A percentile compares a stretch with the other conserved stretches of the same genome.
phyloP scores from a whole-genome alignment of 2,888 invertebrate species.

The Melieria omissa region DNA sequence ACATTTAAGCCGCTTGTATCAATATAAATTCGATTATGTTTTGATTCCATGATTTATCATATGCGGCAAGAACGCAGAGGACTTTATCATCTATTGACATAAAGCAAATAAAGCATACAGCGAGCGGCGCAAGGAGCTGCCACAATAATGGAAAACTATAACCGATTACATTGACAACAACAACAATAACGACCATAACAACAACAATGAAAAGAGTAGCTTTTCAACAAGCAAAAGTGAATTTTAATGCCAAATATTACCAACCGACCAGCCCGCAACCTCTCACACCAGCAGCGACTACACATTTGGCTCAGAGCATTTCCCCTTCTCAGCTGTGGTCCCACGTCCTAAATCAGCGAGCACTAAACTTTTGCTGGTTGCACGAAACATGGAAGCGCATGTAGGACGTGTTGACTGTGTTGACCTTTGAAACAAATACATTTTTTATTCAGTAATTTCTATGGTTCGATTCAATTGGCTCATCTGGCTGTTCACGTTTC shows the following conservation, averaged over 20 bases:
- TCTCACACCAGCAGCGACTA: too few relatives aligned
- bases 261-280: too few relatives aligned
- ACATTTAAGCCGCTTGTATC: constrained; percentile 66
- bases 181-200: background rate
- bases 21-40: constrained; percentile 67
- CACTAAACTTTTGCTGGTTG: too few relatives aligned
- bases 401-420: too few relatives aligned
- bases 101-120: constrained; percentile 24
- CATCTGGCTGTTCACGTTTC: too few relatives aligned
- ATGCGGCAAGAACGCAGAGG: constrained; percentile 19
- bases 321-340: too few relatives aligned
- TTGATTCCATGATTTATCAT: constrained; percentile 58
- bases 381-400: too few relatives aligned
- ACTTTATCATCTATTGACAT: constrained; percentile 49
- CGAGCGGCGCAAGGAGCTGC: background rate
- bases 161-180: constrained; percentile 1
- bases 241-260: background rate
- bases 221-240: background rate
- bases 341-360: too few relatives aligned
- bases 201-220: background rate
- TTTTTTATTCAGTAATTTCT: too few relatives aligned
- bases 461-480: too few relatives aligned
- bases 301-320: too few relatives aligned
- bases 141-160: constrained; percentile 4
- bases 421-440: too few relatives aligned